phyloP scores from a whole-genome alignment of 2,113 vertebrate genomes.

The Macquaria australasica region DNA sequence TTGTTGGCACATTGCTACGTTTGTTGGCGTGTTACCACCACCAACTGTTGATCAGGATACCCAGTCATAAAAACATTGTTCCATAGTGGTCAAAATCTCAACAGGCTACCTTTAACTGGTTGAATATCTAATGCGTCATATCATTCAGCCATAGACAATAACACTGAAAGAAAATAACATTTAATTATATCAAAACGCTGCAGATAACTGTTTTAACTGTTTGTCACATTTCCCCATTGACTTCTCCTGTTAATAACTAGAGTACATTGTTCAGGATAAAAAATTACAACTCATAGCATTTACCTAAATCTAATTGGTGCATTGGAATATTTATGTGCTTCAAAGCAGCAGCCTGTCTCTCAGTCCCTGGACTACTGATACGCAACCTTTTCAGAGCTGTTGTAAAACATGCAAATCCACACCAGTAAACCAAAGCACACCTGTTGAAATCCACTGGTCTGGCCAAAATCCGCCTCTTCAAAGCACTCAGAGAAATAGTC shows the following conservation, averaged over 20 bases:
- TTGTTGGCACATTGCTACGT: background rate
- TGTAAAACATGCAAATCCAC: constrained; percentile 43
- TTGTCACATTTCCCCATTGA: background rate
- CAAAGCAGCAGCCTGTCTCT: background rate
- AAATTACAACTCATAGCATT: constrained; percentile 4
- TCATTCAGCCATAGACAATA: background rate
- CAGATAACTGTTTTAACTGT: background rate
- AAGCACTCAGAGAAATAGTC: constrained; percentile 27
- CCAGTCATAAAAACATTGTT: background rate
- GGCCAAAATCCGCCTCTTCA: constrained; percentile 42
- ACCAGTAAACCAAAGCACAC: constrained; percentile 32
- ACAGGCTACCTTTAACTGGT: background rate
- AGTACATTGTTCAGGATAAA: background rate
- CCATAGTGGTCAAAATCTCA: background rate
- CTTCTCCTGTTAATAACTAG: background rate
- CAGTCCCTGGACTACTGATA: background rate
- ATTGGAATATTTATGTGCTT: background rate
- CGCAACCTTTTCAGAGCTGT: constrained; percentile 31
- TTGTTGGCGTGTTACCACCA: background rate
- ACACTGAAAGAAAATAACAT: background rate
- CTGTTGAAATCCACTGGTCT: constrained; percentile 37
- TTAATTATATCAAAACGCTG: background rate
- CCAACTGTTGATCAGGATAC: too few relatives aligned
- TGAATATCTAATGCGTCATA: background rate
- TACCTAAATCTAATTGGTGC: background rate